phyloP scores from a whole-genome alignment of 2,797 vertebrate species.

The Salmo trutta region DNA sequence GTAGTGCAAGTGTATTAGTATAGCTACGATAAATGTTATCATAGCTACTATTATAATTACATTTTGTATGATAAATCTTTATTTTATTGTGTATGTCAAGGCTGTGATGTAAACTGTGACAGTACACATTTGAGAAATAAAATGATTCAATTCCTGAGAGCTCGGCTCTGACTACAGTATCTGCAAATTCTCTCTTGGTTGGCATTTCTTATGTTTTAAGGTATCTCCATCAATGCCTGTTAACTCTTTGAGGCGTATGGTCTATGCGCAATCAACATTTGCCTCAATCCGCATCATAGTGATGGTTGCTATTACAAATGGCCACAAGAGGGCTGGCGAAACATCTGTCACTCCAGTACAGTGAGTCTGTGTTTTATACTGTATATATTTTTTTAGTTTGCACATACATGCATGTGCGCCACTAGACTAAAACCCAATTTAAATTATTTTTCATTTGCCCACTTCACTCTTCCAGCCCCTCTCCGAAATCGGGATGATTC shows the following conservation, averaged over 20 bases:
- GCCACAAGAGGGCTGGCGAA: background rate
- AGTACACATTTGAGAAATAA: conserved; percentile 67
- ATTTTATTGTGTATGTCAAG: conserved; percentile 58
- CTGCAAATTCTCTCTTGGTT: background rate
- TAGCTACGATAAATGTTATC: background rate
- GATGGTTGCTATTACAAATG: background rate
- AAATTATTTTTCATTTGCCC: too few species aligned
- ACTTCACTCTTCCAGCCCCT: too few species aligned
- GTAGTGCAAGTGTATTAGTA: background rate
- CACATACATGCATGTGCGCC: too few species aligned
- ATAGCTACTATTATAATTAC: conserved; percentile 40
- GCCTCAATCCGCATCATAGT: background rate
- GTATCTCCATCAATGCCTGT: background rate
- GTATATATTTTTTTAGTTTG: too few species aligned
- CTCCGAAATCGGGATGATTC: too few species aligned
- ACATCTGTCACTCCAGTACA: background rate
- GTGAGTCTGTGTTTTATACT: too few species aligned
- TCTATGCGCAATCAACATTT: background rate
- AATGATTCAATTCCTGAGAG: conserved; percentile 25
- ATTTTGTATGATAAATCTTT: conserved; percentile 59
- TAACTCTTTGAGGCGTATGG: background rate
- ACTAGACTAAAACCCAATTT: too few species aligned
- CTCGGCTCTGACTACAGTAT: background rate
- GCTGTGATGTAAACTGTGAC: conserved; percentile 69
- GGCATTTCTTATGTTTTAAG: background rate